Percentiles rank a stretch among this genome's conserved stretches.
These are phyloP conservation scores for Pedetes capensis DNA, from an alignment of 2,113 vertebrate species.

Conservation along the genomic window DNA sequence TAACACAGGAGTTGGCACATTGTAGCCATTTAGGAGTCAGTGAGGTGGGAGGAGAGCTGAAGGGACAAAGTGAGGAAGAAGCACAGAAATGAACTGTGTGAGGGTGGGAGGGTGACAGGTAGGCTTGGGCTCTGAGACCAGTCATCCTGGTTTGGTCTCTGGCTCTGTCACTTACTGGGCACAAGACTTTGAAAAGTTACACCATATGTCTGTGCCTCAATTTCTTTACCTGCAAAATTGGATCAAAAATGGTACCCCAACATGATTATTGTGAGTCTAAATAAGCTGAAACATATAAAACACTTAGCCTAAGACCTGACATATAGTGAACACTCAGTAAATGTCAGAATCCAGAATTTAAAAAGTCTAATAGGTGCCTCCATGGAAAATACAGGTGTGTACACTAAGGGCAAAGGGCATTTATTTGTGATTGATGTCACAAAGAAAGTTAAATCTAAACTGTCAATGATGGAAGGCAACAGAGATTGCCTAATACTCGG, in stretches of 20 bases:
- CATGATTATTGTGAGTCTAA: background rate
- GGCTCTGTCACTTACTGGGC: background rate
- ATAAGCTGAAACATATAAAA: background rate
- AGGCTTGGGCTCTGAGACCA: background rate
- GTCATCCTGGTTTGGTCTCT: background rate
- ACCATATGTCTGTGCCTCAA: background rate
- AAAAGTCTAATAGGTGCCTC: background rate
- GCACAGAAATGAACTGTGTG: background rate
- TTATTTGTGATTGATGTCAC: background rate
- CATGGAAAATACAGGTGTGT: background rate
- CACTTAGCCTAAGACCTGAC: background rate
- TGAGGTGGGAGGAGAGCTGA: background rate
- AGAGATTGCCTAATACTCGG: background rate
- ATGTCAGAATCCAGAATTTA: background rate
- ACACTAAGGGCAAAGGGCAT: background rate
- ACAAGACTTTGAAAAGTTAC: background rate
- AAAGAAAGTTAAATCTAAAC: background rate
- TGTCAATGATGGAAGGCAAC: background rate
- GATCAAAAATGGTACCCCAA: background rate
- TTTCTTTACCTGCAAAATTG: conserved; percentile 26
- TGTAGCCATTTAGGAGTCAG: background rate
- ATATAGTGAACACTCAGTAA: background rate
- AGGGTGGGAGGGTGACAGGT: rapidly evolving
- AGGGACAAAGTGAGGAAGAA: background rate
- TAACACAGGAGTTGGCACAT: background rate